Evolutionary conservation across 2,113 vertebrate species (phyloP), one percentile per base, ranked within the genome.

Genomic region (Phylloscopus trochiloides): DNA sequence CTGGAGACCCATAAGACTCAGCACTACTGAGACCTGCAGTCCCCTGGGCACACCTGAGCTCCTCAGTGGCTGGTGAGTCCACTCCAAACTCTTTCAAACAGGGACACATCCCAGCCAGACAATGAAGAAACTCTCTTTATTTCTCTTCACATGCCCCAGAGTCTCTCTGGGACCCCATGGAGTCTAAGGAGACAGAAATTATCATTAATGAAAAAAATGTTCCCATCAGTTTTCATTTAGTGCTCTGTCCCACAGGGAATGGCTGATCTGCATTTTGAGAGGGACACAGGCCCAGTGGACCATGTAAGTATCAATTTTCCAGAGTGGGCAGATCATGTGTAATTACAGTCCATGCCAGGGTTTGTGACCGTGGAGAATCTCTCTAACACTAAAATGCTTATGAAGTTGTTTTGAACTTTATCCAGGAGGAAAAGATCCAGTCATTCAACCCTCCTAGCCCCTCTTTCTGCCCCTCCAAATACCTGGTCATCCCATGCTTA

Each of bases 231-330:
- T 90, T 71, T 92, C 61, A 81, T 88, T 68, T 71, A 58, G 31
- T 87, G 17, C 66, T 72, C 42, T 89, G 65, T 83, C 95, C 89
- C 48, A 8, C 6, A 18, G 86, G 77, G 88, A 94, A 73, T 2
- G 32, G 79, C 70, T 93, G 91, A 91, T 96, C 76, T 97, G 82
- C 92, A 93, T 96, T 95, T 87, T 91, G 86, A 94, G 82, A 71
- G 92, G 80, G 92, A 92, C 78, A 65, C 38, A 19, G 55, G 78
- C 26, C 76, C 94, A 95, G 52, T 38, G 67, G 94, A 97, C 90
- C 94, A 81, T 92, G 76, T 91, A 91, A 93, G 82, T 83, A 95
- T 95, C 94, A 91, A 81, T 96, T 95, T 96, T 97, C 88, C 70
- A 67, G 70, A 95, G 90, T 76, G 86, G 87, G 83, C 67, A 92